Base-by-base conservation (phyloP, 2,113 vertebrate species). In the Chamaetylas fuelleborni region DNA sequence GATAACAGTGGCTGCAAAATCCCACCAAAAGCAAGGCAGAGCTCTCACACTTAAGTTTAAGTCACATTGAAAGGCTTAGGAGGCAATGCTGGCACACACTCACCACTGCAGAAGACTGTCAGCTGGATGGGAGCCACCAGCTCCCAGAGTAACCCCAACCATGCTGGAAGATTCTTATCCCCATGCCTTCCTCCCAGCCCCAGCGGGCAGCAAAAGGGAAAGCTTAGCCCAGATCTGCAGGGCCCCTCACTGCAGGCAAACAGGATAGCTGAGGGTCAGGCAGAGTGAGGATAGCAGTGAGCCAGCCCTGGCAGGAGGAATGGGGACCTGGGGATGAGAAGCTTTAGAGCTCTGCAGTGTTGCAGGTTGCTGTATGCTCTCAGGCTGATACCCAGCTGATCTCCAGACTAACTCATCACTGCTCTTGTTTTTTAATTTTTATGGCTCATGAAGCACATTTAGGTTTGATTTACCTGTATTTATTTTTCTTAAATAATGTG, bases 231-330 rank as follows among this genome's bases (percentile, higher is more conserved):
- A 13, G 14, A 15, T 29, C 31, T 5, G 1, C 53, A 72, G 62
- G 54, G 34, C 7, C 33, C 47, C 38, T 86, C 0, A 0, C 34
- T 66, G 19, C 0, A 0, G n/a, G 34, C 14, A 11, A 48, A n/a
- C 2, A 1, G 77, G 28, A 19, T 2, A 36, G 69, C 47, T 58
- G 14, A 11, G 28, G 42, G 47, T 57, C 38, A 28, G 72, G 54
- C 8, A 4, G 12, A 5, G 26, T 20, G 38, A 45, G n/a, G 47
- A 40, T 23, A 40, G 5, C 53, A 12, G 54, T 26, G 38, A 82
- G 24, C 57, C 86, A 71, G 61, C 6, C 3, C 23, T 20, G 71
- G 42, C 60, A 74, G 70, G 36, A 79, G 70, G 25, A 85, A 38
- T 10, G 38, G 38, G 36, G 36, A 36, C 36, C 26, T 0, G 19